A percentile compares a stretch with the other conserved stretches of the same genome.
Conservation (phyloP, 1,140 invertebrate species). For the Magallana gigas region DNA sequence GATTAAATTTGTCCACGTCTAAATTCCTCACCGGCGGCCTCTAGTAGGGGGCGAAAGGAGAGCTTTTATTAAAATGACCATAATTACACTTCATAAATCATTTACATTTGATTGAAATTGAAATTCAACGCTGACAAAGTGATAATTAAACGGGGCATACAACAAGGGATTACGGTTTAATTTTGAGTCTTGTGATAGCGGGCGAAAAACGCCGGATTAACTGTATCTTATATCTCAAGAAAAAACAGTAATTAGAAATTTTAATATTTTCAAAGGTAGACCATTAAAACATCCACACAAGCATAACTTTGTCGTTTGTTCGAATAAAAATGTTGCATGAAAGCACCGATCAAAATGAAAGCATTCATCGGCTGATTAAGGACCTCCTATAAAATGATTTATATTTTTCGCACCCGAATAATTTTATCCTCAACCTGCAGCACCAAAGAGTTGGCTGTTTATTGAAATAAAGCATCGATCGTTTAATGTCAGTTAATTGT, state of each 20-base stretch:
- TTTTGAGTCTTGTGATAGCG: background rate
- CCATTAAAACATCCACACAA: too few relatives aligned
- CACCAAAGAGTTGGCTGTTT: background rate
- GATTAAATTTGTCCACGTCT: constrained; percentile 21
- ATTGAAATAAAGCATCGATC: constrained; percentile 1
- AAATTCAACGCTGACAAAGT: constrained; percentile 30
- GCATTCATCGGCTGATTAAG: background rate
- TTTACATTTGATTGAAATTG: constrained; percentile 28
- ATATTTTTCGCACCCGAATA: background rate
- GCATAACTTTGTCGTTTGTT: too few relatives aligned
- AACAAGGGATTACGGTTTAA: constrained; percentile 1
- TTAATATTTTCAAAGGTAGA: too few relatives aligned
- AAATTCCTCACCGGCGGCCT: background rate
- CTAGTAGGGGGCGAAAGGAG: background rate
- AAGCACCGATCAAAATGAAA: too few relatives aligned
- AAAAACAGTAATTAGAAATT: too few relatives aligned
- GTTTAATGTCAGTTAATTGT: constrained; percentile 4
- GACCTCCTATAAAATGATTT: constrained; percentile 11
- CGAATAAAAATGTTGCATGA: too few relatives aligned
- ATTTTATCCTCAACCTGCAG: background rate
- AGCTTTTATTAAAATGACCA: constrained; percentile 23
- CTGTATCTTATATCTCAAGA: background rate
- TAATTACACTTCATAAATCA: constrained; percentile 9
- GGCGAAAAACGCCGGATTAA: background rate
- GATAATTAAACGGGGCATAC: background rate